Base-by-base conservation (phyloP, 2,113 vertebrate genomes). In the Semicossyphus pulcher region DNA sequence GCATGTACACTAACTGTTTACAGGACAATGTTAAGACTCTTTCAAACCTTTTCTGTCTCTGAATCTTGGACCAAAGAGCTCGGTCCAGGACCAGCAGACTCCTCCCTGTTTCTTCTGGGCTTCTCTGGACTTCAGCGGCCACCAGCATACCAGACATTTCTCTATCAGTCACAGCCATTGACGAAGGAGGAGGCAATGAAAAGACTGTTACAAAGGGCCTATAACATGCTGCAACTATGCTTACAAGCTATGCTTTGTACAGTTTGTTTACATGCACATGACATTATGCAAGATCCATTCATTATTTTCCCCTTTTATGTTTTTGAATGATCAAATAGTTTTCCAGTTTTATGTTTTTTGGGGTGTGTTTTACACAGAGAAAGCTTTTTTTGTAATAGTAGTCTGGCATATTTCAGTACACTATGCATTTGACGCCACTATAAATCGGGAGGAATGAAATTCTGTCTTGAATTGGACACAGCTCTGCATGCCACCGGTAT, bases 131-230 rank as follows among this genome's bases (percentile, higher is more conserved):
- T 68, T 81, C 63, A 77, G 78, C 81, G 63, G 66, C 83, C 83
- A 92, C 89, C 90, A 91, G 91, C 91, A 88, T 79, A 86, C 76
- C 82, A 76, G 83, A 89, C 85, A 80, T 86, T 82, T 83, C 76
- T 86, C 63, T 59, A 63, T 62, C 72, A 73, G 78, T 80, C 71
- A 57, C 25, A 83, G 68, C 74, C 78, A 72, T 70, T 54, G 80
- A 86, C 72, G 44, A 54, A 71, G 66, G 73, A 77, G 59, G 69
- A 78, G 67, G 57, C 72, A 63, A 72, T 5, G 67, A 78, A 48
- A 72, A 76, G 87, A 91, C 90, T 91, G 85, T 90, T 90, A 84
- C 48, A 58, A 72, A 80, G 70, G 74, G 78, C 87, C 86, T 71
- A 64, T n/a, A 11, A 86, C 79, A 86, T 85, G 86, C 89, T 92